Evolutionary conservation across 2,888 invertebrate species (phyloP), one percentile per base, ranked within the genome.

Genomic region (Eupithecia pulchellata): DNA sequence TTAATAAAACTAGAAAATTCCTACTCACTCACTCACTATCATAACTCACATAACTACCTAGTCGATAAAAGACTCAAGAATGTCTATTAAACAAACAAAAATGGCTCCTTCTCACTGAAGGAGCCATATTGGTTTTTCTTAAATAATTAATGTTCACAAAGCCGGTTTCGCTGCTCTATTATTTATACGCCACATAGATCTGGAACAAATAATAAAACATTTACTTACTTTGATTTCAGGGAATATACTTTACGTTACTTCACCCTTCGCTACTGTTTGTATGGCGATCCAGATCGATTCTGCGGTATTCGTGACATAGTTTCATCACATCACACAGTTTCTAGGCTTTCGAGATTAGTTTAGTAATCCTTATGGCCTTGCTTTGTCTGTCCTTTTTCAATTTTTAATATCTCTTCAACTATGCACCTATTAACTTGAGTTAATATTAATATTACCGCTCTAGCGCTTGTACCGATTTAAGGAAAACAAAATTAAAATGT

Each of bases 181-280:
- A 86, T 71, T 83, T 82, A 72, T 86, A 85, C 17, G 85, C 85
- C 20, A 82, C 75, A 71, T 86, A 86, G 67, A 86, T 81, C 86
- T 84, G 82, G 30, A 84, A 86, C 66, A 65, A 79, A 60, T 30
- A 30, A 30, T 30, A 60, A 32, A 71, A 57, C 29, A 29, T 57
- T 29, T 55, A 42, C 27, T 17, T 39, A 39, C 5, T 39, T 1
- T 39, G 5, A 17, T 39, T 2, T 17, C 17, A 39, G 3, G 39
- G 39, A 17, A 17, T 39, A 4, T 39, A 17, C 17, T 42, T 42
- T 20, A 47, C 20, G 6, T 47, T 3, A 20, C 42, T 9, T 20
- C 20, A n/a, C 42, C 42, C 20, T 57, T 29, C 29, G 17, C 57
- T 57, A 29, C 11, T 29, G 29, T 52, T 20, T 20, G 2, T 1